Base-by-base conservation (phyloP, 2,888 invertebrate species). In the Scaeva pyrastri region DNA sequence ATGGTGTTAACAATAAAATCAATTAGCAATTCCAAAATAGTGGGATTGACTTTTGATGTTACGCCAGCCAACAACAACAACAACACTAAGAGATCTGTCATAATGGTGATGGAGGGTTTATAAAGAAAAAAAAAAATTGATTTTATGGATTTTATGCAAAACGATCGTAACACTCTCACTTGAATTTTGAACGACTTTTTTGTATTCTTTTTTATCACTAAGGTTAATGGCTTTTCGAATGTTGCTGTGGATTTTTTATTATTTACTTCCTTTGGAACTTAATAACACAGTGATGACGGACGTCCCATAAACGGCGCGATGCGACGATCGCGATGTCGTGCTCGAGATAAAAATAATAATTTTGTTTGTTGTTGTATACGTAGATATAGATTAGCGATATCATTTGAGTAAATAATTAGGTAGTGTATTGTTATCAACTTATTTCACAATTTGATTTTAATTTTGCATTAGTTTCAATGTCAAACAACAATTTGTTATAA, bases 141-240 rank as follows among this genome's bases (percentile, higher is more conserved):
- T n/a, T n/a, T n/a, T n/a, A n/a, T n/a, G n/a, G n/a, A n/a, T n/a
- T n/a, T n/a, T n/a, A n/a, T n/a, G n/a, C n/a, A n/a, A n/a, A n/a
- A n/a, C n/a, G n/a, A n/a, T n/a, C n/a, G n/a, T n/a, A n/a, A n/a
- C 26, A 26, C 16, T n/a, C 43, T 19, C 21, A 64, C 66, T 77
- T 68, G 45, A 73, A 31, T 58, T 31, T 58, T 56, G 45, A 72
- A 43, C 16, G 43, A 21, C 60, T 45, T 64, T 78, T 55, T 70
- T 48, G 66, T n/a, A n/a, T n/a, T n/a, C n/a, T n/a, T n/a, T n/a
- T 70, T 62, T 31, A 70, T 56, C 73, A 12, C 41, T 50, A 45
- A 71, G 83, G 74, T 79, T 79, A 75, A 74, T 84, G 83, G 71
- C 75, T 58, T 39, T 64, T 56, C 45, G 68, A 52, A 39, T 41